Percentiles rank a stretch among this genome's conserved stretches.
These are phyloP conservation scores for Apostichopus parvimensis DNA, from an alignment of 35 echinoderm and acorn worm genomes.

Conservation along the genomic window DNA sequence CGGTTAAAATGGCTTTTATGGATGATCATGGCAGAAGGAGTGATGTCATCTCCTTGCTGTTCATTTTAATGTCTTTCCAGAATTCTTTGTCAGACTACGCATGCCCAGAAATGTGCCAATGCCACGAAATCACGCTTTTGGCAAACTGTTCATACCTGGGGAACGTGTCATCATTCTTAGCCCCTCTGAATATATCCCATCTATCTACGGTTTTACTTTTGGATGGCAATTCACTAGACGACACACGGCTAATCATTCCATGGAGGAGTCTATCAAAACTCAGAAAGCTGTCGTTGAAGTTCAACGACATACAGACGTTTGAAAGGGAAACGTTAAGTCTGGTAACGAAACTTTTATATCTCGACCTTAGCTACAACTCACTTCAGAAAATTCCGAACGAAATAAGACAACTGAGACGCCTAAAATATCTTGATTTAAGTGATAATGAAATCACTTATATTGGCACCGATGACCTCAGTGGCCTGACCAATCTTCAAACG, in stretches of 20 bases:
- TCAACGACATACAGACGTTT: background rate
- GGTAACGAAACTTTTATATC: background rate
- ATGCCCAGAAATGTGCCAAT: background rate
- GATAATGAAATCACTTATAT: background rate
- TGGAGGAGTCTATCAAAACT: background rate
- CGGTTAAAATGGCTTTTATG: background rate
- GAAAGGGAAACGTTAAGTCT: background rate
- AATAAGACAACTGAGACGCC: background rate
- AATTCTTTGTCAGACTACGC: background rate
- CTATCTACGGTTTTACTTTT: background rate
- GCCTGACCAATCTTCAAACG: background rate
- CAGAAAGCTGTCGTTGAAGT: background rate
- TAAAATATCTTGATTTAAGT: slow-evolving; percentile 40
- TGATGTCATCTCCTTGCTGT: background rate
- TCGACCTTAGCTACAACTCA: background rate
- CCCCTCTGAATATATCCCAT: background rate
- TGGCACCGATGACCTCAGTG: background rate
- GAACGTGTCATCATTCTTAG: background rate
- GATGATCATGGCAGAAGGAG: background rate
- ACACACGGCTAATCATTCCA: background rate
- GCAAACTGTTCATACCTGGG: background rate
- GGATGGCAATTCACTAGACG: background rate
- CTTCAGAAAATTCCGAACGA: background rate
- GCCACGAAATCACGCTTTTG: background rate
- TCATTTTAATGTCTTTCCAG: background rate